Evolutionary conservation across 1,140 invertebrate species (phyloP).

Genomic region (Drosophila ogumai): DNA sequence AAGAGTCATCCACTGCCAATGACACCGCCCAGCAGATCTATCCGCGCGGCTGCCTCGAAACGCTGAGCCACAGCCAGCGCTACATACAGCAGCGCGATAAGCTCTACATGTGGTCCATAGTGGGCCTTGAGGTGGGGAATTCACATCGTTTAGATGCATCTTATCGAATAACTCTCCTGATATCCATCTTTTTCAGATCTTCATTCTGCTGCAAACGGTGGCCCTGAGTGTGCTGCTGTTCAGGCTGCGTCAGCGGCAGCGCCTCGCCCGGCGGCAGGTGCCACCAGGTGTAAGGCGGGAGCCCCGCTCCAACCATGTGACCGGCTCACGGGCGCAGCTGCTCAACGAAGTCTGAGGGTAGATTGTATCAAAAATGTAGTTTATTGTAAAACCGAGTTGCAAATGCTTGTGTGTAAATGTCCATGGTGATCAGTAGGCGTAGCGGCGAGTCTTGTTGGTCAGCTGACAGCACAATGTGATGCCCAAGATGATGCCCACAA

Average conservation of each 20-base stretch:
- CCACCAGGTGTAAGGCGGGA: slow-evolving; percentile 68
- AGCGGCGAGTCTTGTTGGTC: slow-evolving; percentile 70
- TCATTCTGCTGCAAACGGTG: slow-evolving; percentile 65
- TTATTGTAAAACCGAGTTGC: slow-evolving; percentile 49
- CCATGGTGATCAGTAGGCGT: slow-evolving; percentile 58
- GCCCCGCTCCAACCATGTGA: slow-evolving; percentile 63
- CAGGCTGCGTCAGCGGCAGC: slow-evolving; percentile 50
- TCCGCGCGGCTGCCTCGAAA: slow-evolving; percentile 56
- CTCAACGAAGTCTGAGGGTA: slow-evolving; percentile 53
- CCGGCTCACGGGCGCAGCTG: slow-evolving; percentile 55
- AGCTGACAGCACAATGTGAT: slow-evolving; percentile 73
- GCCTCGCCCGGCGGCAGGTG: slow-evolving; percentile 50
- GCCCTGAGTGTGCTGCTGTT: slow-evolving; percentile 61
- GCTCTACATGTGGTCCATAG: slow-evolving; percentile 71
- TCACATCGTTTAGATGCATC: slow-evolving; percentile 1
- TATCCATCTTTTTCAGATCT: slow-evolving; percentile 38
- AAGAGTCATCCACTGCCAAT: slow-evolving; percentile 45
- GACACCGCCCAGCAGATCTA: slow-evolving; percentile 41
- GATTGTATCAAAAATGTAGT: slow-evolving; percentile 34
- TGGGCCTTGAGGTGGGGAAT: slow-evolving; percentile 72
- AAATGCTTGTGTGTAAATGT: slow-evolving; percentile 55
- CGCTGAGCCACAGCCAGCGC: slow-evolving; percentile 43
- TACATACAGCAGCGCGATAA: slow-evolving; percentile 67
- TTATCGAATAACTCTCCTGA: not conserved
- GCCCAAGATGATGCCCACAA: slow-evolving; percentile 69